These are phyloP conservation scores for Endomychus coccineus DNA, from an alignment of 2,888 invertebrate species.

Conservation along the genomic window DNA sequence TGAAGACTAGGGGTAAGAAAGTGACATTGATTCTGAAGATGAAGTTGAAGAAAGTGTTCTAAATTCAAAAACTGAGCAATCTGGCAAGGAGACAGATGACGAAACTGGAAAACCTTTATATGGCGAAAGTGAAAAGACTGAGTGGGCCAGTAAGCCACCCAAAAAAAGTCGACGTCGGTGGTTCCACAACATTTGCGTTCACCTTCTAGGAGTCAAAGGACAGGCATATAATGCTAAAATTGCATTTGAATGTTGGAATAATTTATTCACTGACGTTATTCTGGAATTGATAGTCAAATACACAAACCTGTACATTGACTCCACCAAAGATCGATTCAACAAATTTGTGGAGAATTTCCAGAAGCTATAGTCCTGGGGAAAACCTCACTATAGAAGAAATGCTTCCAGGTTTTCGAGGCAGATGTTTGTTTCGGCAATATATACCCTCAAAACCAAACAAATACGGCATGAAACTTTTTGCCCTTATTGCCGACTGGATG, in stretches of 20 bases:
- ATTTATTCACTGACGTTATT: slow-evolving; percentile 20
- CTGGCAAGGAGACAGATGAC: slow-evolving; percentile 8
- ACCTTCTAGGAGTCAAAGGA: slow-evolving; percentile 21
- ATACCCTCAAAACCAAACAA: slow-evolving; percentile 25
- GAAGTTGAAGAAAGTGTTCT: slow-evolving; percentile 3
- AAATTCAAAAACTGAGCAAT: slow-evolving; percentile 3
- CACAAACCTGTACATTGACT: slow-evolving; percentile 24
- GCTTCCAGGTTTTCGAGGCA: slow-evolving; percentile 20
- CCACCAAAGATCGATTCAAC: slow-evolving; percentile 18
- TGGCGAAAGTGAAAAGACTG: slow-evolving; percentile 17
- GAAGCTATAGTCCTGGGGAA: too few species aligned
- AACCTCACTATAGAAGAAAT: slow-evolving; percentile 17
- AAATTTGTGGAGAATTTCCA: slow-evolving; percentile 24
- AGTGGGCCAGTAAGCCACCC: slow-evolving; percentile 18
- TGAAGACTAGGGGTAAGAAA: slow-evolving; percentile 7
- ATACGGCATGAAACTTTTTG: slow-evolving; percentile 19
- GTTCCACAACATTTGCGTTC: slow-evolving; percentile 17
- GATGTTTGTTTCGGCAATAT: slow-evolving; percentile 24
- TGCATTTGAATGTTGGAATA: slow-evolving; percentile 19
- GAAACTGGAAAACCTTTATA: not conserved
- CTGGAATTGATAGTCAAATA: slow-evolving; percentile 23
- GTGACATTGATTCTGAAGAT: slow-evolving; percentile 3
- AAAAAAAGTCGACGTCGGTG: slow-evolving; percentile 5
- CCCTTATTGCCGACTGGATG: slow-evolving; percentile 19
- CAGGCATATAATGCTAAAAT: slow-evolving; percentile 18